A percentile compares a stretch with the other conserved stretches of the same genome.
Evolutionary conservation across 2,797 vertebrate species (phyloP).

Genomic region (Tragopan temminckii): DNA sequence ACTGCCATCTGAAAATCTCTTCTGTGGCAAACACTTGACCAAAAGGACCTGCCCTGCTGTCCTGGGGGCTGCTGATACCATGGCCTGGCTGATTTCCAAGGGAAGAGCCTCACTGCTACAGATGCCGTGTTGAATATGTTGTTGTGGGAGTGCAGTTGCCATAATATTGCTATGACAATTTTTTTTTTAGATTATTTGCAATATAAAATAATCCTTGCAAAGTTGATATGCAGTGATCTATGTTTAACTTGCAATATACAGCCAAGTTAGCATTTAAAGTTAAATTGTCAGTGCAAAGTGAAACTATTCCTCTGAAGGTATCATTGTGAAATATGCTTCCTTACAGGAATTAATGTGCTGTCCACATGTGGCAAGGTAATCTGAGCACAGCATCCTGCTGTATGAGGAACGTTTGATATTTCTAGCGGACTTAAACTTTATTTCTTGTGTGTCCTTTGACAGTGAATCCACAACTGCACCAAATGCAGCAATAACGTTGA

Average conservation of each 20-base stretch:
- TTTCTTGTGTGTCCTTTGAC: conserved; percentile 41
- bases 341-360: not conserved
- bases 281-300: not conserved
- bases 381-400: not conserved
- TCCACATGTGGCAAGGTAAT: not conserved
- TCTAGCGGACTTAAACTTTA: conserved; percentile 24
- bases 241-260: not conserved
- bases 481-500: conserved; percentile 43
- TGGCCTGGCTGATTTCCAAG: not conserved
- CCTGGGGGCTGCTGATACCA: not conserved
- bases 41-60: not conserved
- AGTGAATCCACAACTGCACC: conserved; percentile 38
- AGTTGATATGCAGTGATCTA: not conserved
- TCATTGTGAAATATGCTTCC: not conserved
- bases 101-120: accelerated
- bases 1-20: not conserved
- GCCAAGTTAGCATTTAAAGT: not conserved
- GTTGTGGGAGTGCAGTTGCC: not conserved
- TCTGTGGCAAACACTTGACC: not conserved
- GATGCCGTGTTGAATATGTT: not conserved
- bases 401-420: not conserved
- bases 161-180: not conserved
- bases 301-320: not conserved
- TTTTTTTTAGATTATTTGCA: not conserved
- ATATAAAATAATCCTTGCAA: not conserved